Base-by-base conservation (phyloP, 2,113 vertebrate genomes). In the Alaudala cheleensis region DNA sequence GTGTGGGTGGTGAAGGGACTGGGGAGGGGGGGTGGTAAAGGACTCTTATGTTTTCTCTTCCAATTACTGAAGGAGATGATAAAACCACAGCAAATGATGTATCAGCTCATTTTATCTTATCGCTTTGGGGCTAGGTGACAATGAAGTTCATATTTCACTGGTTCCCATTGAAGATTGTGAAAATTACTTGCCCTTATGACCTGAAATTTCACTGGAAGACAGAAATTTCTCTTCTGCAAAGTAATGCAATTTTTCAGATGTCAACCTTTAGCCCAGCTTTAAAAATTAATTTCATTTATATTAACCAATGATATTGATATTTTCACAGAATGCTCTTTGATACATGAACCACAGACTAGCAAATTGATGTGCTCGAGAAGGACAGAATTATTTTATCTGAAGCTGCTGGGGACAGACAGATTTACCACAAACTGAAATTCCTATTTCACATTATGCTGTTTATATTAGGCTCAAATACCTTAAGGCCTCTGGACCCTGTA, bases 211-310 rank as follows among this genome's bases (percentile, higher is more conserved):
- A 98, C 98, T 98, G 97, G 98, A 98, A 98, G 98, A 98, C 98
- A 98, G 98, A 98, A 98, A 98, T 98, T 98, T 98, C 97, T 98
- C 97, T 98, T 98, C 98, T 97, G 98, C 97, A 98, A 98, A 98
- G 98, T 98, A 98, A 98, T 98, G 98, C 97, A 98, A 98, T 98
- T 98, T 98, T 98, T 98, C 98, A 98, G 97, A 97, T 98, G 98
- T 98, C 98, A 98, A 98, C 98, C 98, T 98, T 98, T 98, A 98
- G 97, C 98, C 98, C 91, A 97, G 98, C 98, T 98, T 98, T 98
- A 98, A 98, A 98, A 98, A 98, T 98, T 98, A 98, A 98, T 98
- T 98, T 98, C 98, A 98, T 98, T 98, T 98, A 98, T 98, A 98
- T 98, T 98, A 98, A 98, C 98, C 98, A 98, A 98, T 98, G 98